Evolutionary conservation across 2,797 vertebrate genomes (phyloP).

Genomic region (Sebastes kiyomatsui): DNA sequence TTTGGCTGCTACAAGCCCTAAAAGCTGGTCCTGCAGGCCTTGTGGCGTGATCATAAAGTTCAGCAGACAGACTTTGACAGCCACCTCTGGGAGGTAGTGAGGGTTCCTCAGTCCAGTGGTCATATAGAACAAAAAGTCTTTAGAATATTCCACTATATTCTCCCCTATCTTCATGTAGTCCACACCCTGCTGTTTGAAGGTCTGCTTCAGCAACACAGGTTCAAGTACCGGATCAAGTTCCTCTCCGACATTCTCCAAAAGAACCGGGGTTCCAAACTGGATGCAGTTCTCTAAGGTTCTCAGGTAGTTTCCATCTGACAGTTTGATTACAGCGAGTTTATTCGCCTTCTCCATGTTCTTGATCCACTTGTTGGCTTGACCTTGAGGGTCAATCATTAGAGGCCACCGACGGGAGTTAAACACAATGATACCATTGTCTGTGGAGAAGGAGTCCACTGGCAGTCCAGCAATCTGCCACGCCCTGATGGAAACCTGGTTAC

Average conservation of each 20-base stretch:
- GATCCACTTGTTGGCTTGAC: slow-evolving; percentile 96
- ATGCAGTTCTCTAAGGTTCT: slow-evolving; percentile 89
- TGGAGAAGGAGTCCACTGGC: slow-evolving; percentile 92
- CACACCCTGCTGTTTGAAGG: slow-evolving; percentile 93
- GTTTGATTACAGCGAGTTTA: slow-evolving; percentile 89
- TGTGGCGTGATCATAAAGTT: slow-evolving; percentile 98
- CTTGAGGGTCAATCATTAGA: slow-evolving; percentile 95
- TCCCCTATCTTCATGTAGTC: slow-evolving; percentile 94
- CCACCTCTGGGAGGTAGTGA: slow-evolving; percentile 95
- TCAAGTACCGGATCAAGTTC: slow-evolving; percentile 93
- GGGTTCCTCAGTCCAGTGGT: slow-evolving; percentile 93
- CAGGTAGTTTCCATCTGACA: slow-evolving; percentile 88
- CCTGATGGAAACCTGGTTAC: slow-evolving; percentile 90
- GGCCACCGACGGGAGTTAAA: slow-evolving; percentile 93
- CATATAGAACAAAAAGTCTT: slow-evolving; percentile 92
- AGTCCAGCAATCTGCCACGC: slow-evolving; percentile 93
- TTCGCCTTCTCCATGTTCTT: slow-evolving; percentile 95
- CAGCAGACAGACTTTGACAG: slow-evolving; percentile 93
- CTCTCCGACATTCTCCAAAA: slow-evolving; percentile 92
- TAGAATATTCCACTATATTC: slow-evolving; percentile 91
- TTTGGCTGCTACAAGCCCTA: slow-evolving; percentile 92
- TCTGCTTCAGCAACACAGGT: slow-evolving; percentile 91
- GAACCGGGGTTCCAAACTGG: slow-evolving; percentile 90
- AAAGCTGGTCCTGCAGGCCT: slow-evolving; percentile 93
- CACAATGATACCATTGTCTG: slow-evolving; percentile 93